These are phyloP conservation scores for Callaeas wilsoni DNA, from an alignment of 2,113 vertebrate species.

Conservation along the genomic window DNA sequence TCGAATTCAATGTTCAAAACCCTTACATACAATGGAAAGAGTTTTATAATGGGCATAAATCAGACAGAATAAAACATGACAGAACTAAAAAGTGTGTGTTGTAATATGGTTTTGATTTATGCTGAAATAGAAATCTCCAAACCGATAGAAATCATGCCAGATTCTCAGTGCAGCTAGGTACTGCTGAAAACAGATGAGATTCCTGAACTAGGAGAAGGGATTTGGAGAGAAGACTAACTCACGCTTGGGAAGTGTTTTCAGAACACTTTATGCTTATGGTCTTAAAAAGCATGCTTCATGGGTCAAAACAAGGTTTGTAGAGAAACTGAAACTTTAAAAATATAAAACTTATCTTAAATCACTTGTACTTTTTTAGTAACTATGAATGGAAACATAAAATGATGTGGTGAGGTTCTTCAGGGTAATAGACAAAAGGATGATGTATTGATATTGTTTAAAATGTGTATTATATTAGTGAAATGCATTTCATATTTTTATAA, in stretches of 20 bases:
- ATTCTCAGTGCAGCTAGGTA: background rate
- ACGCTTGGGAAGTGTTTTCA: background rate
- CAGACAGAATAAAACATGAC: background rate
- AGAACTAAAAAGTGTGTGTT: background rate
- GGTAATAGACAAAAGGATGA: background rate
- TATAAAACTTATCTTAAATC: background rate
- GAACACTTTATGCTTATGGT: background rate
- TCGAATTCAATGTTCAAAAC: background rate
- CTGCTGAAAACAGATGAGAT: background rate
- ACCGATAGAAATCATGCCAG: background rate
- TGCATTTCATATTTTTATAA: background rate
- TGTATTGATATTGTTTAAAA: background rate
- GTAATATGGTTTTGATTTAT: background rate
- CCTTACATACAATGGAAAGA: rapidly evolving
- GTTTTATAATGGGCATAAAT: background rate
- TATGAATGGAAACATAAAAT: background rate
- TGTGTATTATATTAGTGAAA: background rate
- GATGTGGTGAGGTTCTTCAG: background rate
- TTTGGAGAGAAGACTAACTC: background rate
- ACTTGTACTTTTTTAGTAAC: background rate
- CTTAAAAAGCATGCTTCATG: rapidly evolving
- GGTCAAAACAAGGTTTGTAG: background rate
- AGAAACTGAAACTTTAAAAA: background rate
- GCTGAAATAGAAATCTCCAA: background rate
- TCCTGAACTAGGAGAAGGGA: background rate